phyloP scores from a whole-genome alignment of 2,113 vertebrate species.

The Gallinago media region DNA sequence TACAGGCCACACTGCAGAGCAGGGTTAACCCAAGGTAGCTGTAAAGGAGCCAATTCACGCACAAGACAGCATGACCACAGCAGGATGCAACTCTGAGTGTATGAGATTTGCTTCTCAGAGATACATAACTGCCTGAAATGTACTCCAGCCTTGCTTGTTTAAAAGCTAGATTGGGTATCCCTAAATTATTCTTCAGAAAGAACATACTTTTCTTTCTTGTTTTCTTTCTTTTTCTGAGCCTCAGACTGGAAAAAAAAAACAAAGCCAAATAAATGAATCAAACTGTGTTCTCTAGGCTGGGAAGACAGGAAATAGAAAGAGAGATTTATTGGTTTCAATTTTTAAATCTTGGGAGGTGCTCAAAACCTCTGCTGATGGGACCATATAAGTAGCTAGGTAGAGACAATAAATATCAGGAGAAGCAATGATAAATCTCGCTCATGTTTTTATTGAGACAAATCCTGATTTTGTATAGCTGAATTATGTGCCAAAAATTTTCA shows the following conservation, averaged over 20 bases:
- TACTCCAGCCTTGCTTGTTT: neutral
- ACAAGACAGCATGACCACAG: neutral
- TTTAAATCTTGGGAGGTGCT: constrained; percentile 48
- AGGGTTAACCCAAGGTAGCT: constrained; percentile 23
- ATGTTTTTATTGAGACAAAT: constrained; percentile 54
- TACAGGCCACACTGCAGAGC: neutral
- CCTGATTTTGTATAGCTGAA: constrained; percentile 18
- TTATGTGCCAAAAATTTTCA: constrained; percentile 26
- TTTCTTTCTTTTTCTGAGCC: neutral
- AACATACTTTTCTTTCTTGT: neutral
- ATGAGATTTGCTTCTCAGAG: neutral
- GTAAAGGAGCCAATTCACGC: constrained; percentile 12
- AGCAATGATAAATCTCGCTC: constrained; percentile 30
- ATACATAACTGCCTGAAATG: neutral
- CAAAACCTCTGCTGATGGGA: constrained; percentile 20
- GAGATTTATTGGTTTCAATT: constrained; percentile 60
- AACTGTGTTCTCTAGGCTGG: neutral
- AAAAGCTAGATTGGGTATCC: neutral
- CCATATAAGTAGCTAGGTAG: constrained; percentile 38
- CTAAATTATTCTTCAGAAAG: neutral
- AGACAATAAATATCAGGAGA: constrained; percentile 52
- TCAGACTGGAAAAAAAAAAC: neutral
- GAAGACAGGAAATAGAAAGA: constrained; percentile 4
- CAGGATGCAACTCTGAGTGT: neutral
- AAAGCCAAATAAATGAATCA: neutral